A percentile compares a stretch with the other conserved stretches of the same genome.
Conservation (phyloP, 2,113 vertebrate species). For the Ia io region DNA sequence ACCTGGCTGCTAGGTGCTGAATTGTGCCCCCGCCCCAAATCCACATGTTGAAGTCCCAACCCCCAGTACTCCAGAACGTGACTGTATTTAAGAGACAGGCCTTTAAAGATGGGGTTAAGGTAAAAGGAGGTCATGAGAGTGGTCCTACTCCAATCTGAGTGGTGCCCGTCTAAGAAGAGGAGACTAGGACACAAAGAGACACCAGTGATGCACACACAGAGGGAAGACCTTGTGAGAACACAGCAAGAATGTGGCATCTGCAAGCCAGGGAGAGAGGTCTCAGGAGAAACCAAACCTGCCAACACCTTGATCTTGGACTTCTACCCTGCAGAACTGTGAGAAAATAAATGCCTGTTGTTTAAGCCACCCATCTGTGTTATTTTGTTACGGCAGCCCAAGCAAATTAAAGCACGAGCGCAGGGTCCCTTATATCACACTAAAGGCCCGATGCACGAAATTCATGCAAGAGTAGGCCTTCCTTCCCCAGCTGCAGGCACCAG, state of each 20-base stretch:
- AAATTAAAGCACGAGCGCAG: background rate
- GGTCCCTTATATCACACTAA: background rate
- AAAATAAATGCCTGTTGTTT: background rate
- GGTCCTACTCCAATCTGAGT: background rate
- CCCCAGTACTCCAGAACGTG: background rate
- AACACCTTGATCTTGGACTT: background rate
- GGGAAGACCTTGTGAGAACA: background rate
- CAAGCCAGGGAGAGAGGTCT: background rate
- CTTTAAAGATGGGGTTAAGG: background rate
- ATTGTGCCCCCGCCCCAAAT: background rate
- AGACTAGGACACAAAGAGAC: background rate
- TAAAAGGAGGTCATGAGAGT: background rate
- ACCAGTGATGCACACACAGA: background rate
- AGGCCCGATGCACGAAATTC: too few species aligned
- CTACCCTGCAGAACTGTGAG: background rate
- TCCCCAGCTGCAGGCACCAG: accelerated
- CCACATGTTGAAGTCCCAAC: background rate
- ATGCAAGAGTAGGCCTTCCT: too few species aligned
- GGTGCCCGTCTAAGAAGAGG: background rate
- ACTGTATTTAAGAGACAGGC: background rate
- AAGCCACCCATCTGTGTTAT: background rate
- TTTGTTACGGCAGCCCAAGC: background rate
- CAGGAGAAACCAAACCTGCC: background rate
- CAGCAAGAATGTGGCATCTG: background rate
- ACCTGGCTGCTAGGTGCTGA: background rate